Conservation (phyloP, 1,140 invertebrate species). For the Camponotus pennsylvanicus region DNA sequence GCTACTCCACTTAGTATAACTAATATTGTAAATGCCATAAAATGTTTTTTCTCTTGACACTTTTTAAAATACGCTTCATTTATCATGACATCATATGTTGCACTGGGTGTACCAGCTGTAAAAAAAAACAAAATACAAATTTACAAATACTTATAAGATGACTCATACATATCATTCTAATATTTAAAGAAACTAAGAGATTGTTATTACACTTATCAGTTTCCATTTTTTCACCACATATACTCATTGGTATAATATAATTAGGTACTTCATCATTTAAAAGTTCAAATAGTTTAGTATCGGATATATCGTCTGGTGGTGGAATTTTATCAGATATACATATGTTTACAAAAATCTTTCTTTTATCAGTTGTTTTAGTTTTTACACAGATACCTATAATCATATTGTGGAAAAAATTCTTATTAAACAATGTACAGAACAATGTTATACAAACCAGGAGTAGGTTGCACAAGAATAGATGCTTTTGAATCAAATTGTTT, state of each 20-base stretch:
- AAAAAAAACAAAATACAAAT: constrained; percentile 20
- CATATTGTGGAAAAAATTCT: constrained; percentile 1
- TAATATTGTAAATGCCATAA: constrained; percentile 81
- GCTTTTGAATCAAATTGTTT: constrained; percentile 68
- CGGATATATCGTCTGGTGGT: constrained; percentile 92
- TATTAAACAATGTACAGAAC: not conserved
- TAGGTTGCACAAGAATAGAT: constrained; percentile 74
- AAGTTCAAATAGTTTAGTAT: constrained; percentile 91
- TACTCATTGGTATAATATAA: constrained; percentile 95
- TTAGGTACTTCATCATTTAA: constrained; percentile 90
- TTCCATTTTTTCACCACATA: constrained; percentile 92
- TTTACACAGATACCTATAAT: constrained; percentile 94
- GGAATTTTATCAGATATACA: constrained; percentile 92
- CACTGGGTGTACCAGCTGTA: constrained; percentile 76
- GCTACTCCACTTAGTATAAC: constrained; percentile 79
- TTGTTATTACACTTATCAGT: constrained; percentile 88
- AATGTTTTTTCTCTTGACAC: constrained; percentile 76
- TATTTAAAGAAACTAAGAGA: not conserved
- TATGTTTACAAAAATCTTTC: constrained; percentile 94
- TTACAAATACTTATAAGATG: not conserved
- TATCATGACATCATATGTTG: constrained; percentile 82
- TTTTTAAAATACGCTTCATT: constrained; percentile 82
- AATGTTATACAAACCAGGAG: constrained; percentile 72
- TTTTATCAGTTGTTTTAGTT: constrained; percentile 89
- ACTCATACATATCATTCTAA: too few species aligned